Conservation (phyloP, 2,113 vertebrate genomes). For the Sinocyclocheilus maitianheensis region DNA sequence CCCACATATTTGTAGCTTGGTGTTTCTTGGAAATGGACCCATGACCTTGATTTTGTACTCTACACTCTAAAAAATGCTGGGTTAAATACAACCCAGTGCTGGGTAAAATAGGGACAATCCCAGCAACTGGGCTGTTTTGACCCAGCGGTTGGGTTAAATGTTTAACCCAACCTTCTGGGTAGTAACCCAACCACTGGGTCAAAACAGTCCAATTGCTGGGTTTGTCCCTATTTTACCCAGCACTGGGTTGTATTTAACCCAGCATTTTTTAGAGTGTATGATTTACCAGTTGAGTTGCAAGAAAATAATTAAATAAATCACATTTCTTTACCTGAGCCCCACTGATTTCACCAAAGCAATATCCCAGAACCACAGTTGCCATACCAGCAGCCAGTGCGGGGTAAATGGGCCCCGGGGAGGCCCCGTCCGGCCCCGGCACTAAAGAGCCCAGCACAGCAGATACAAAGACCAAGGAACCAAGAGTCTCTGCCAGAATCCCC, state of each 20-base stretch:
- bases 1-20: background rate
- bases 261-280: too few species aligned
- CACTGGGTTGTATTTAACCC: too few species aligned
- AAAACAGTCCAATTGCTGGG: too few species aligned
- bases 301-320: background rate
- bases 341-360: constrained; percentile 80
- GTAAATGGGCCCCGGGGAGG: constrained; percentile 67
- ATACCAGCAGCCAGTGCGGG: constrained; percentile 78
- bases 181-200: too few species aligned
- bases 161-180: too few species aligned
- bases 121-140: too few species aligned
- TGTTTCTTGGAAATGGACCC: background rate
- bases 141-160: too few species aligned
- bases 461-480: constrained; percentile 78
- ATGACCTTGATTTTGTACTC: background rate
- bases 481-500: constrained; percentile 72
- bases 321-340: constrained; percentile 75
- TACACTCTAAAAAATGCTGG: too few species aligned
- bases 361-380: constrained; percentile 69
- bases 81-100: too few species aligned
- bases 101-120: too few species aligned
- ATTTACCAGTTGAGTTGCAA: background rate
- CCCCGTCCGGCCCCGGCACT: constrained; percentile 63
- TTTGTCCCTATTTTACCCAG: too few species aligned
- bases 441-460: constrained; percentile 78